A percentile compares a stretch with the other conserved stretches of the same genome.
Conservation (phyloP, 2,888 invertebrate species). For the Rapana venosa region DNA sequence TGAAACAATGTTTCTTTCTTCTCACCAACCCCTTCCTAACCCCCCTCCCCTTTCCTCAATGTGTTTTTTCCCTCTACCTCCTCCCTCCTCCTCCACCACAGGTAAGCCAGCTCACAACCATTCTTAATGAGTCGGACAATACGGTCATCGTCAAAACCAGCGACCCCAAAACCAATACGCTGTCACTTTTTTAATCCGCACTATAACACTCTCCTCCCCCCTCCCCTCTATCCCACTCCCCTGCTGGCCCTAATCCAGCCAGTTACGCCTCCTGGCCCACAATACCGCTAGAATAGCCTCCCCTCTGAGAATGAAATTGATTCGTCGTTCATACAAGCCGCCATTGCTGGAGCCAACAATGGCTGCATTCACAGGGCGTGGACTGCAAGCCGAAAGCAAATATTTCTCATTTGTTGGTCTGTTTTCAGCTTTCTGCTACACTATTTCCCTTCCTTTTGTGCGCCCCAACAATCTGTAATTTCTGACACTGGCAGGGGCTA, state of each 20-base stretch:
- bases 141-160: background rate
- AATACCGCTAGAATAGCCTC: slow-evolving; percentile 25
- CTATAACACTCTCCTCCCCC: background rate
- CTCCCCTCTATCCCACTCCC: background rate
- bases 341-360: slow-evolving; percentile 4
- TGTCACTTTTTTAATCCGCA: slow-evolving; percentile 34
- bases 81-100: background rate
- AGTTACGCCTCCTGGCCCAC: slow-evolving; percentile 29
- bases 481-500: slow-evolving; percentile 32
- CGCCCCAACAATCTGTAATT: slow-evolving; percentile 37
- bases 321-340: slow-evolving; percentile 38
- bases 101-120: background rate
- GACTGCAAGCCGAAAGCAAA: slow-evolving; percentile 32
- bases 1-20: background rate
- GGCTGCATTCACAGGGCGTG: slow-evolving; percentile 10
- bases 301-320: slow-evolving; percentile 45
- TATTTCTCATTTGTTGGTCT: slow-evolving; percentile 46
- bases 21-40: background rate
- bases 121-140: slow-evolving; percentile 7
- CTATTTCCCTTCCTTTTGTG: background rate
- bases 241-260: slow-evolving; percentile 1
- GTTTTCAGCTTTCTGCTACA: slow-evolving; percentile 15
- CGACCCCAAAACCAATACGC: slow-evolving; percentile 17
- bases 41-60: background rate
- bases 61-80: background rate